phyloP scores from a whole-genome alignment of 2,113 vertebrate species.

The Fukomys damarensis region DNA sequence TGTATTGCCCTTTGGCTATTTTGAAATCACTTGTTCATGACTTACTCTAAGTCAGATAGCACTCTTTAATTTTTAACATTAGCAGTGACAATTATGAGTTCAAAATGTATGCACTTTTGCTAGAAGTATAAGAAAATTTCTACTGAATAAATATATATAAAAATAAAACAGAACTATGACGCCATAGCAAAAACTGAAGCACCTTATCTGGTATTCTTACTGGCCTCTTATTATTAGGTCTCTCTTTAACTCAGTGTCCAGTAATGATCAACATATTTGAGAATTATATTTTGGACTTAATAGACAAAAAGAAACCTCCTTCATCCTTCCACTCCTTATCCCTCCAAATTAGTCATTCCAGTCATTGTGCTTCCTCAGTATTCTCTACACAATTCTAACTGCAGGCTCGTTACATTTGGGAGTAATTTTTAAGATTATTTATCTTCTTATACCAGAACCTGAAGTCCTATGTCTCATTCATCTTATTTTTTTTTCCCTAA shows the following conservation, averaged over 20 bases:
- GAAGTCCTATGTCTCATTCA: not conserved
- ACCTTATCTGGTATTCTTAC: not conserved
- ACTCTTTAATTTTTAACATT: conserved; percentile 44
- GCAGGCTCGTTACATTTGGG: not conserved
- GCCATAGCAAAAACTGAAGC: not conserved
- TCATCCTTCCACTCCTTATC: not conserved
- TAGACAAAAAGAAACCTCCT: not conserved
- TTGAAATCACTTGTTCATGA: conserved; percentile 45
- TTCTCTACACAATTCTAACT: not conserved
- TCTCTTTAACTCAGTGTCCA: not conserved
- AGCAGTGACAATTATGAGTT: conserved; percentile 21
- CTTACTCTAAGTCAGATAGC: conserved; percentile 25
- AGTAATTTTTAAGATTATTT: not conserved
- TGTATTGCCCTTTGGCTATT: conserved; percentile 18
- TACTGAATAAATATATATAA: not conserved
- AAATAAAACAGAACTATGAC: conserved; percentile 25
- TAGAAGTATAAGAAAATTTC: not conserved
- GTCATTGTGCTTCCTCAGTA: not conserved
- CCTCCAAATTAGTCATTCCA: not conserved
- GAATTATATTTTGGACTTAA: conserved; percentile 18
- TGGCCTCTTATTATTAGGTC: too few relatives aligned
- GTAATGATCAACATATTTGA: not conserved
- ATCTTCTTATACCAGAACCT: not conserved
- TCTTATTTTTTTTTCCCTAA: not conserved
- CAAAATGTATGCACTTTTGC: too few relatives aligned